Conservation (phyloP, 2,888 invertebrate species). For the Trachelus stipa region DNA sequence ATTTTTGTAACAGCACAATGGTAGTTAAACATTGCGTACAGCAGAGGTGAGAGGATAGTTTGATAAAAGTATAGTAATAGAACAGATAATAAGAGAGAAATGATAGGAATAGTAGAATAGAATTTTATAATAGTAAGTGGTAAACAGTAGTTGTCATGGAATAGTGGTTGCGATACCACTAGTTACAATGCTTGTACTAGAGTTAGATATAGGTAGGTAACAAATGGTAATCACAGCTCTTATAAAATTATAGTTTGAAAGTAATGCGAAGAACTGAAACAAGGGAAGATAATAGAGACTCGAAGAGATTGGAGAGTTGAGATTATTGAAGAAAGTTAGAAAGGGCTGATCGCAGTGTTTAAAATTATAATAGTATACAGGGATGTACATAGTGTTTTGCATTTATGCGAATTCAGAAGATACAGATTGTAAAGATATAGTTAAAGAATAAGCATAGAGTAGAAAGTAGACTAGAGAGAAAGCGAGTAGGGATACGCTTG, state of each 20-base stretch:
- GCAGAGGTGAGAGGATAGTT: neutral
- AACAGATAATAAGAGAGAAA: neutral
- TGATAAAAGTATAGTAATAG: conserved; percentile 1
- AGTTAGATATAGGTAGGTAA: neutral
- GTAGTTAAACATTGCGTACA: neutral
- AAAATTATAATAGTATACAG: neutral
- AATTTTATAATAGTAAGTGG: neutral
- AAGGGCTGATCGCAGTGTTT: neutral
- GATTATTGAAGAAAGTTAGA: neutral
- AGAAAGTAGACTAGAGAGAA: conserved; percentile 3
- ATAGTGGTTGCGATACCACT: neutral
- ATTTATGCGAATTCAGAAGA: conserved; percentile 4
- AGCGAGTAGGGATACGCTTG: neutral
- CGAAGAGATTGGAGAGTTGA: neutral
- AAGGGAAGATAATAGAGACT: conserved; percentile 17
- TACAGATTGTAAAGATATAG: conserved; percentile 3
- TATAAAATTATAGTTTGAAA: conserved; percentile 6
- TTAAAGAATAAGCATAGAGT: conserved; percentile 7
- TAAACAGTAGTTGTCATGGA: neutral
- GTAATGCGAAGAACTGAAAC: conserved; percentile 1
- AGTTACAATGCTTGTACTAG: neutral
- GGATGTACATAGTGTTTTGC: neutral
- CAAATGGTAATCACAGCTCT: conserved; percentile 7
- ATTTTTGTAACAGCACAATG: neutral
- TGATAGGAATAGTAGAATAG: neutral